A percentile compares a stretch with the other conserved stretches of the same genome.
Evolutionary conservation across 2,113 vertebrate genomes (phyloP).

Genomic region (Cyrtonyx montezumae): DNA sequence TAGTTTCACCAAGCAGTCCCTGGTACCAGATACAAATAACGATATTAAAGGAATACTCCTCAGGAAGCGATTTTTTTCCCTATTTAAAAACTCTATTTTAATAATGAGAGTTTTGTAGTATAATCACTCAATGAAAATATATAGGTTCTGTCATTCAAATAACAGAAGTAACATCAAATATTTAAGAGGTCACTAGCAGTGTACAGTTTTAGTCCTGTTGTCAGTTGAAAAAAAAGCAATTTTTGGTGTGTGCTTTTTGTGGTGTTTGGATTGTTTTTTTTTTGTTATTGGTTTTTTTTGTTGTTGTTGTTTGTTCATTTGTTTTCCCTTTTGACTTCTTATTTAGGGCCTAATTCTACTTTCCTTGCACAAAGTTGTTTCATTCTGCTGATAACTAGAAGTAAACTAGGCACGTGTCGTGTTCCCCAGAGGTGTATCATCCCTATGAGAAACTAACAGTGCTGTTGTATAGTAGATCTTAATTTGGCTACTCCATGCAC

Average conservation of each 20-base stretch:
- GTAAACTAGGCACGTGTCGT: background rate
- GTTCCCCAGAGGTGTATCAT: background rate
- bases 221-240: background rate
- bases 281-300: too few relatives aligned
- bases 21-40: background rate
- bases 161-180: background rate
- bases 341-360: background rate
- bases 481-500: background rate
- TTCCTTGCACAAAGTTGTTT: background rate
- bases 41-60: background rate
- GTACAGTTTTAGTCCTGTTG: background rate
- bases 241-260: background rate
- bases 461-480: background rate
- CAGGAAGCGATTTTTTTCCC: background rate
- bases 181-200: background rate
- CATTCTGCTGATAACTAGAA: background rate
- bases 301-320: too few relatives aligned
- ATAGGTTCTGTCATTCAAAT: background rate
- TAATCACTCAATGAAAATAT: background rate
- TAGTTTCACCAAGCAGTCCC: background rate
- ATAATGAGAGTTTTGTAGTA: background rate
- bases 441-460: background rate
- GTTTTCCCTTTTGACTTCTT: background rate
- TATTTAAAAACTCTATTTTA: background rate
- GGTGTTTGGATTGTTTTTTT: background rate